Base-by-base conservation (phyloP, 2,888 invertebrate species). In the Metalampra italica region DNA sequence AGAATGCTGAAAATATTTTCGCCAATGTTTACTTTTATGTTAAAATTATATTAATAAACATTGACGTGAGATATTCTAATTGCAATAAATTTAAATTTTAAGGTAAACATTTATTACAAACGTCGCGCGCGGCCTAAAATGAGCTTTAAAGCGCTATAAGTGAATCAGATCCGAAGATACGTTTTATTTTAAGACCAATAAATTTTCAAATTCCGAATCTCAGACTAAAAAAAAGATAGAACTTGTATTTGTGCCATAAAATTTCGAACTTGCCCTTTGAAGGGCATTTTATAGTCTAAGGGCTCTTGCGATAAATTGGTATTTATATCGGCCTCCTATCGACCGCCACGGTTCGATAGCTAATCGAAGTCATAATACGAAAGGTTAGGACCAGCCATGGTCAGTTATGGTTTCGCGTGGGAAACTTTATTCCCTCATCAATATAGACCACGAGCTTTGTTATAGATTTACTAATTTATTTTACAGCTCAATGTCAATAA, bases 141-240 rank as follows among this genome's bases (percentile, higher is more conserved):
- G 34, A n/a, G 36, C 34, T 13, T 29, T 14, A 32, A 9, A 43
- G 37, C 47, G 43, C 40, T 49, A 40, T 36, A 15, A 45, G 14
- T 58, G 55, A 55, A 55, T 57, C 61, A 59, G 14, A 12, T 50
- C n/a, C 45, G 54, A 62, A 51, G 59, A 62, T 66, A 60, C 62
- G 59, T 65, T 66, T n/a, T n/a, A n/a, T n/a, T n/a, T 76, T 71
- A 76, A 67, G 72, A 66, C 63, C 64, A 66, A 76, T 77, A 78
- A 81, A 77, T 76, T 71, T 68, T 75, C 54, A 71, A 76, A 76
- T 74, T 66, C 54, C 60, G 64, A 66, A 65, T 60, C 53, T 57
- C 59, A 60, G 65, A 57, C 62, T 50, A 55, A 56, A 60, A 62
- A 63, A 64, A 60, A 59, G 51, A 57, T 55, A 59, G 53, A 47